Evolutionary conservation across 2,888 invertebrate species (phyloP), one percentile per base, ranked within the genome.

Genomic region (Palloptera scutellata): DNA sequence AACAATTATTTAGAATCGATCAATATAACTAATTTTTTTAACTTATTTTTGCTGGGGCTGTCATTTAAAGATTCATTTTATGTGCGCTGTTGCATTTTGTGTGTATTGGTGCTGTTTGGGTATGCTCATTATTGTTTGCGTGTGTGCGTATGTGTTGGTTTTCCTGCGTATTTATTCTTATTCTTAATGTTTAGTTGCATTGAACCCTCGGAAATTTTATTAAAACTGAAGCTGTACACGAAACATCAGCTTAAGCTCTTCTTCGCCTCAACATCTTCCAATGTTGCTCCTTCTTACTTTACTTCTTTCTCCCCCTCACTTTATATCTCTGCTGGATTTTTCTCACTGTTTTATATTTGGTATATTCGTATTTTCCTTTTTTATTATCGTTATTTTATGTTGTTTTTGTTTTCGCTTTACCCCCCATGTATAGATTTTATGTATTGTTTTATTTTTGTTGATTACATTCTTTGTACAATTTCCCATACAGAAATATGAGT

Each of bases 331-430:
- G 13, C 48, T 13, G n/a, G 6, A 8, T 48, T 15, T 48, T 48
- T 48, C 48, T 13, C 8, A 10, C 48, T 2, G n/a, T 48, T 48
- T 48, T 48, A 15, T 48, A 20, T n/a, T 12, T 55, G 17, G 19
- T 30, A 20, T 20, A 13, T 68, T 67, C 64, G 54, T 48, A 40
- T 52, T 55, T 64, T 61, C 17, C 61, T 58, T 58, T 64, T 65
- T 48, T 41, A 54, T 66, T 42, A 17, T 52, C 68, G 59, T 70
- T 68, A 66, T 67, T 48, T 69, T 60, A 66, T 68, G 64, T 66
- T 71, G 57, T 63, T 41, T 42, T 70, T 64, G 72, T 43, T 61
- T 20, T 55, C 15, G 13, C n/a, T 48, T 48, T 48, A 15, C n/a
- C n/a, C 48, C 11, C 11, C 11, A 48, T 48, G 48, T 30, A 30